Base-by-base conservation (phyloP, 2,113 vertebrate genomes). In the Motacilla alba region DNA sequence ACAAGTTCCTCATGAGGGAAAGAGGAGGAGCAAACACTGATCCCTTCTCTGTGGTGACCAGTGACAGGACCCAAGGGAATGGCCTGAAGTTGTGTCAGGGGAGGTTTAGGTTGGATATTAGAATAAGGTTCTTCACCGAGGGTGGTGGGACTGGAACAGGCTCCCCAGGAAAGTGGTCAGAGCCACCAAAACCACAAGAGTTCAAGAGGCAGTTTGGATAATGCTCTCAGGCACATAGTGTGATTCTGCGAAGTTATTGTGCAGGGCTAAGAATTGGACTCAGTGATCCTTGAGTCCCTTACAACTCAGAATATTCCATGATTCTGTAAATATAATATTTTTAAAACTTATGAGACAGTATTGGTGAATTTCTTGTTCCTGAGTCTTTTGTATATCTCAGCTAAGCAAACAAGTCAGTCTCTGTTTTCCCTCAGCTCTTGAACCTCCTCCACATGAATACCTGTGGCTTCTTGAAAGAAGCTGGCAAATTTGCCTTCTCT, bases 1-100 rank as follows among this genome's bases (percentile, higher is more conserved):
- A 21, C 21, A 75, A 3, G 5, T 58, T 43, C 31, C 16, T 50
- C 0, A 0, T 30, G n/a, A 47, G 15, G 8, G 0, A 23, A 60
- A 52, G 23, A 15, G 15, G 27, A 53, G 10, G 19, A 31, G 2
- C 17, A 77, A 24, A 4, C 4, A 27, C 9, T 6, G 27, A 37
- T 37, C 23, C 15, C 9, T 33, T 37, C 73, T 52, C 27, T 69
- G 8, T 78, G 33, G 55, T 60, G 2, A 24, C 18, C 27, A 53
- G 28, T 78, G 33, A 39, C 39, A 47, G 47, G 7, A 62, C 7
- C 13, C 0, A 0, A 63, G 20, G n/a, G 39, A 78, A 24, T 30
- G 15, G 3, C n/a, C 15, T 70, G 30, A n/a, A 39, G 27, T 2
- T 55, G 39, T 11, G 41, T 55, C 24, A n/a, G 1, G 16, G 41